Evolutionary conservation across 2,113 vertebrate species (phyloP), one percentile per base, ranked within the genome.

Genomic region (Donacobius atricapilla): DNA sequence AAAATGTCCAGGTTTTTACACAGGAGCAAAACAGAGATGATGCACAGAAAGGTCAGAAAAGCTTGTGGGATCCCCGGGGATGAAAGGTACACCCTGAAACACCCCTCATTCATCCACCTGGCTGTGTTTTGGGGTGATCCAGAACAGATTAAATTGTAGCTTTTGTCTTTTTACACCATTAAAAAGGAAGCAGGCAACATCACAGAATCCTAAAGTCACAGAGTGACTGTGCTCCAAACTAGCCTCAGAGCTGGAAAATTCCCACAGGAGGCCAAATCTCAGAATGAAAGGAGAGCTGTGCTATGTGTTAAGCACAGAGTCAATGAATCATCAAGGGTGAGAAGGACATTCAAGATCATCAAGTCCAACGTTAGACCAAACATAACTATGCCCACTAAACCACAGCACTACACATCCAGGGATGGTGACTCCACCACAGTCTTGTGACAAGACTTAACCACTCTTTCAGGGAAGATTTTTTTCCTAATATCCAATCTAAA

Each of bases 91-190:
- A 65, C 6, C 24, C 37, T 5, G 4, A 35, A 86, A 66, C 0
- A 1, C 25, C 19, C 39, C 24, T 23, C 2, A 0, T 39, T 63
- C 39, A 23, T 18, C 44, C 31, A 58, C 21, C 18, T 3, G 2
- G 17, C n/a, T 75, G 44, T 39, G 30, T 63, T 22, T 33, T 66
- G 58, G 48, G 5, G 44, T 42, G 50, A 73, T 37, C 25, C 9
- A 2, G 40, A 73, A 87, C 10, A 45, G 20, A 68, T 13, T 42
- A 31, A 47, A 87, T 3, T 50, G 48, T 13, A 65, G 25, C 20
- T 69, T 81, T 53, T 71, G 47, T 63, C 13, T 48, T 81, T 44
- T 35, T 33, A 85, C 56, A 54, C 73, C 14, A 23, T 27, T 30
- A 22, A 64, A 50, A 68, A 78, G 37, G 25, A 90, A 66, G 68